Conservation (phyloP, 2,113 vertebrate species). For the Melanerpes aurifrons region DNA sequence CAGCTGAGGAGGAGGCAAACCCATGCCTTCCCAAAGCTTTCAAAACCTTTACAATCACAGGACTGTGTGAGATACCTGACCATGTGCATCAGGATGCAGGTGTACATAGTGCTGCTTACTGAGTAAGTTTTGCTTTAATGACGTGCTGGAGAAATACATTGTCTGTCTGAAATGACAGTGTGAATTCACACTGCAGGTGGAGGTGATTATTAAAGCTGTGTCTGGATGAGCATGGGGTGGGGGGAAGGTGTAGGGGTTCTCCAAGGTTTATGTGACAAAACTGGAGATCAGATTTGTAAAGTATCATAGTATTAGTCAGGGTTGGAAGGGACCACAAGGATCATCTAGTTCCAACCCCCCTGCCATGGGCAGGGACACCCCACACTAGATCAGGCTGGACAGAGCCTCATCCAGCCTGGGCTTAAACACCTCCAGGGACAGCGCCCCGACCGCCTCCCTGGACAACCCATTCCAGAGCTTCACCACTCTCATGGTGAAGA, state of each 20-base stretch:
- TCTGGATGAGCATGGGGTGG: neutral
- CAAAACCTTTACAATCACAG: neutral
- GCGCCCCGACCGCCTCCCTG: no score
- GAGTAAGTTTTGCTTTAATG: neutral
- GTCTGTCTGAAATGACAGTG: neutral
- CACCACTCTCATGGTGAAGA: no score
- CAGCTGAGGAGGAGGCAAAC: neutral
- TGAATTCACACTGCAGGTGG: neutral
- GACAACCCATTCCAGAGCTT: no score
- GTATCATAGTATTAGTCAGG: neutral
- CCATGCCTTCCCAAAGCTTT: neutral
- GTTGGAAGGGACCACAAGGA: no score
- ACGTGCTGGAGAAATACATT: neutral
- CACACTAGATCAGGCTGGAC: no score
- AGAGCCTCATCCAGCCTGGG: no score
- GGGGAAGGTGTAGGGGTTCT: neutral
- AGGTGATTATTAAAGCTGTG: neutral
- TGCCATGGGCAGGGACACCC: no score
- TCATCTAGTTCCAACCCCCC: no score
- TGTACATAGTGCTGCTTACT: neutral
- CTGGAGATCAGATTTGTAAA: neutral
- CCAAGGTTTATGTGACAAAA: neutral
- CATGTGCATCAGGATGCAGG: neutral
- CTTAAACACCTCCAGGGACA: no score
- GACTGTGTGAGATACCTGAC: neutral